Percentiles rank a stretch among this genome's conserved stretches.
These are phyloP conservation scores for Odontesthes bonariensis DNA, from an alignment of 2,113 vertebrate genomes.

Conservation along the genomic window DNA sequence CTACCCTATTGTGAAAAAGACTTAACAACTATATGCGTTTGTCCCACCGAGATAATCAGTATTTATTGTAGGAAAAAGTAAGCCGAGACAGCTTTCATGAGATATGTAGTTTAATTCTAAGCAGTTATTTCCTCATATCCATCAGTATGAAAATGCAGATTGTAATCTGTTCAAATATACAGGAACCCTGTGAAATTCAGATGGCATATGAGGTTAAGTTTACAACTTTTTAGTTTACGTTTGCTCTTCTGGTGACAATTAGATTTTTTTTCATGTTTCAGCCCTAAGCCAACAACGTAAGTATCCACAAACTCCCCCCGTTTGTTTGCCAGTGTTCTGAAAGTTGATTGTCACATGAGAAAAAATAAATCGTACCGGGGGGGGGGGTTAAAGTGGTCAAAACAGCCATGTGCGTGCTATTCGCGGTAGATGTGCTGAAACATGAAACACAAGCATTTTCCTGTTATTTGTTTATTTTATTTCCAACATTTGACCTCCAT, in stretches of 20 bases:
- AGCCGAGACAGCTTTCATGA: slow-evolving; percentile 4
- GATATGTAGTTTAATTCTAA: slow-evolving; percentile 28
- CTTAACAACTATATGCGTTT: not conserved
- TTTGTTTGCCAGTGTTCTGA: too few species aligned
- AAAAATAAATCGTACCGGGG: not conserved
- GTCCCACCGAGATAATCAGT: not conserved
- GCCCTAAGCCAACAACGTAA: not conserved
- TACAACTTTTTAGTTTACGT: slow-evolving; percentile 21
- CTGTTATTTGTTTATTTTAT: not conserved
- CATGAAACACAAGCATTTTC: not conserved
- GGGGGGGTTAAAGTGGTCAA: not conserved
- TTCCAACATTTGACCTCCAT: slow-evolving; percentile 47
- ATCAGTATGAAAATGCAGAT: slow-evolving; percentile 39
- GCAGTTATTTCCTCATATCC: slow-evolving; percentile 31
- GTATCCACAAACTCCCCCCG: not conserved
- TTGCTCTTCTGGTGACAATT: slow-evolving; percentile 7
- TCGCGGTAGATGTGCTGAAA: slow-evolving; percentile 29
- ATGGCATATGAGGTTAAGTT: slow-evolving; percentile 39
- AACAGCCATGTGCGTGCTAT: not conserved
- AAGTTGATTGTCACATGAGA: too few species aligned
- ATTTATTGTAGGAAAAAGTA: not conserved
- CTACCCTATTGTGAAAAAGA: not conserved
- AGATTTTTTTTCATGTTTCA: slow-evolving; percentile 13
- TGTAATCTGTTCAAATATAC: slow-evolving; percentile 64
- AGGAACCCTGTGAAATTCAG: slow-evolving; percentile 46